A percentile compares a stretch with the other conserved stretches of the same genome.
Evolutionary conservation across 2,888 invertebrate genomes (phyloP).

Genomic region (Stratiomys singularior): DNA sequence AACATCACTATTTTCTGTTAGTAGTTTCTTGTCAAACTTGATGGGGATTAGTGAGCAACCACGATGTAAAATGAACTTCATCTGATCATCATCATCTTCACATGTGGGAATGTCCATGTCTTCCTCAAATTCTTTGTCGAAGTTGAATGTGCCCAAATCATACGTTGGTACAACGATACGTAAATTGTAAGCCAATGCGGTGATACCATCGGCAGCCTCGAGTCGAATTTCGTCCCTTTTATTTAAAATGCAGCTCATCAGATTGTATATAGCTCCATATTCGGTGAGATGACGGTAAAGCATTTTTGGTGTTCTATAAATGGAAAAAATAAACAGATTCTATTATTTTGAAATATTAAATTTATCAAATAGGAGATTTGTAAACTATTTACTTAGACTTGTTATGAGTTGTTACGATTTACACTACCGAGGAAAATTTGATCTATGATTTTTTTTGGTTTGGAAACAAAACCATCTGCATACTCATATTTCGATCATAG

Average conservation of each 20-base stretch:
- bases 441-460: too few relatives aligned
- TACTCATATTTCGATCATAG: too few relatives aligned
- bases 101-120: constrained; percentile 54
- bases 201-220: constrained; percentile 63
- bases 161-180: constrained; percentile 57
- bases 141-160: constrained; percentile 53
- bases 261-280: constrained; percentile 60
- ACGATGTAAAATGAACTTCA: constrained; percentile 51
- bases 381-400: too few relatives aligned
- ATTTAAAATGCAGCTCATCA: constrained; percentile 61
- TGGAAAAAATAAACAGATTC: not conserved
- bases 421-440: too few relatives aligned
- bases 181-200: constrained; percentile 61
- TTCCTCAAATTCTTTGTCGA: constrained; percentile 55
- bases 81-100: constrained; percentile 47
- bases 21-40: constrained; percentile 61
- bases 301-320: constrained; percentile 57
- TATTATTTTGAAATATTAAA: too few relatives aligned
- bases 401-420: too few relatives aligned
- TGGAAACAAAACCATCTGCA: too few relatives aligned
- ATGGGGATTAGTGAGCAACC: constrained; percentile 54
- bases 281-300: constrained; percentile 63
- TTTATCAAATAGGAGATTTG: too few relatives aligned
- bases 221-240: constrained; percentile 59
- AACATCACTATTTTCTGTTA: constrained; percentile 63